phyloP scores from a whole-genome alignment of 2,797 vertebrate species.

The Alca torda region DNA sequence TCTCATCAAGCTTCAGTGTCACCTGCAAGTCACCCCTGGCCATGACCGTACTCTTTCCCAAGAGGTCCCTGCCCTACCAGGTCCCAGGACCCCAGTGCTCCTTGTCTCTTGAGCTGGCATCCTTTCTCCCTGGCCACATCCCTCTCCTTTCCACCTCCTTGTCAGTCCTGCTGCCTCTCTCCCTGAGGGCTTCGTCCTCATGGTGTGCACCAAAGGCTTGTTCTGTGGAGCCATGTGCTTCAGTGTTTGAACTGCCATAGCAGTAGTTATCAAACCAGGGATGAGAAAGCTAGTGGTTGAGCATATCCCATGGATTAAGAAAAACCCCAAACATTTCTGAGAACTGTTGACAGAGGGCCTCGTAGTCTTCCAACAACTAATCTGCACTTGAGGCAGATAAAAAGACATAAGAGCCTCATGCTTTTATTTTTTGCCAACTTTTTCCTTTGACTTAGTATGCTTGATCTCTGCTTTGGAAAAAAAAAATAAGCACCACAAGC shows the following conservation, averaged over 20 bases:
- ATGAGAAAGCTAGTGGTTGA: not conserved
- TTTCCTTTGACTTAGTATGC: not conserved
- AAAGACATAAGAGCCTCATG: not conserved
- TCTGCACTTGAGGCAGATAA: not conserved
- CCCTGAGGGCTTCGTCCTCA: rapidly evolving
- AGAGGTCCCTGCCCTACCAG: not conserved
- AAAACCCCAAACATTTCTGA: not conserved
- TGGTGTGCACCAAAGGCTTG: not conserved
- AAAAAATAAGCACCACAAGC: not conserved
- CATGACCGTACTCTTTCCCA: not conserved
- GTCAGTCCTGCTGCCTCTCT: not conserved
- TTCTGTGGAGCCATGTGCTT: not conserved
- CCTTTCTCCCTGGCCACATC: not conserved
- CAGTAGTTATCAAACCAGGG: not conserved
- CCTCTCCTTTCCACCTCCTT: not conserved
- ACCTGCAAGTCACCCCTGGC: not conserved
- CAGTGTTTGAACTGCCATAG: rapidly evolving
- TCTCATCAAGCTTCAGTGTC: not conserved
- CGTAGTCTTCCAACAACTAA: not conserved
- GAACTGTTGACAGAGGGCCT: not conserved
- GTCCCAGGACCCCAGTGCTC: not conserved
- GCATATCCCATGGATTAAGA: not conserved
- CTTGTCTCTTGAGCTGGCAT: not conserved
- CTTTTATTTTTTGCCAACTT: not conserved
- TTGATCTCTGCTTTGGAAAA: not conserved